Conservation (phyloP, 1,140 invertebrate species). For the Neuroterus valhalla region DNA sequence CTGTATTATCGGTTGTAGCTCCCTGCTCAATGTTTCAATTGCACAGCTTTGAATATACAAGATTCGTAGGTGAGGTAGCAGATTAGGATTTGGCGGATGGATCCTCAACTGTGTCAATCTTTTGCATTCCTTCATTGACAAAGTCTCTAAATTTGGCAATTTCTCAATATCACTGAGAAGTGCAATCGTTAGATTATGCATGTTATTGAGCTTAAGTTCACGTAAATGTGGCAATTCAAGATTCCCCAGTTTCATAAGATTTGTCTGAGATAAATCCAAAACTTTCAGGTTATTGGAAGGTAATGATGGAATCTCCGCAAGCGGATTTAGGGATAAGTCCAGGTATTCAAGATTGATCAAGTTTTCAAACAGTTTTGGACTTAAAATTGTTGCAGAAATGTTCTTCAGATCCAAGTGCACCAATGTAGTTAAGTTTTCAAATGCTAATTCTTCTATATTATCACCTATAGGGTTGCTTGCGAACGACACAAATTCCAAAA, state of each 20-base stretch:
- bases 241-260: constrained; percentile 54
- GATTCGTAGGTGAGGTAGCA: constrained; percentile 62
- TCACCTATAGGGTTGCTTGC: constrained; percentile 68
- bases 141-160: constrained; percentile 59
- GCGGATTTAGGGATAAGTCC: constrained; percentile 67
- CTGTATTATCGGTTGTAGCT: constrained; percentile 63
- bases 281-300: constrained; percentile 53
- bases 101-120: constrained; percentile 55
- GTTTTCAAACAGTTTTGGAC: constrained; percentile 60
- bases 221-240: constrained; percentile 60
- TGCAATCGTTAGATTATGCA: constrained; percentile 61
- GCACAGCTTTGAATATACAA: constrained; percentile 61
- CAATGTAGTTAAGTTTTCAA: constrained; percentile 58
- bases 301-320: constrained; percentile 60
- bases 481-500: constrained; percentile 65
- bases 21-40: constrained; percentile 55
- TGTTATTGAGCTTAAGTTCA: constrained; percentile 61
- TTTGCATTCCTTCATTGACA: constrained; percentile 59
- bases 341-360: constrained; percentile 60
- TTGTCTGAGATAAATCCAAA: constrained; percentile 67
- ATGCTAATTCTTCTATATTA: constrained; percentile 66
- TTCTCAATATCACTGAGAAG: constrained; percentile 68
- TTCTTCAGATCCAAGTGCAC: constrained; percentile 64
- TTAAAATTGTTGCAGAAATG: constrained; percentile 60
- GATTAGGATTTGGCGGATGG: constrained; percentile 45